Conservation (phyloP, 2,888 invertebrate species). For the Lamproptera curius region DNA sequence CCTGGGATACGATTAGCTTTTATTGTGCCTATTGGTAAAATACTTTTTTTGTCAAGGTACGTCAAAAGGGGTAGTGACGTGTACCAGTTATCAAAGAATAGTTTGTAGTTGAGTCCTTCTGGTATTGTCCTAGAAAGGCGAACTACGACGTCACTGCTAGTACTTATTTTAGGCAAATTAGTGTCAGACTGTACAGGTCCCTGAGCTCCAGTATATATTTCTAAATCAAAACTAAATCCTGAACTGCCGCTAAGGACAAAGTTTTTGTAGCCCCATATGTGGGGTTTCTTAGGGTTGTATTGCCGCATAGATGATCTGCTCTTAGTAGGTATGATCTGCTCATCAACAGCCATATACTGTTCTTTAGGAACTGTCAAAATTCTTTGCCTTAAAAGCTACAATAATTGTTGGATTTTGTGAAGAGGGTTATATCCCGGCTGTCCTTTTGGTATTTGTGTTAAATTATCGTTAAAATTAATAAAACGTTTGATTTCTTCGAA, state of each 20-base stretch:
- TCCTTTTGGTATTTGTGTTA: neutral
- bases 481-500: conserved; percentile 23
- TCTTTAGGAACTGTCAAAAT: conserved; percentile 15
- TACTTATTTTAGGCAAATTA: neutral
- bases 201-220: conserved; percentile 38
- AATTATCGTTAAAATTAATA: conserved; percentile 24
- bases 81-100: neutral
- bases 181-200: conserved; percentile 17
- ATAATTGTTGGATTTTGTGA: conserved; percentile 23
- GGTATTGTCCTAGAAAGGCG: neutral
- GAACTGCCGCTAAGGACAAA: conserved; percentile 36
- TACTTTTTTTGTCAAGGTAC: neutral
- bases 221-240: conserved; percentile 41
- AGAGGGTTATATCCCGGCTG: conserved; percentile 4
- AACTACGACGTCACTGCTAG: neutral
- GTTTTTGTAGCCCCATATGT: conserved; percentile 39
- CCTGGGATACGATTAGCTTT: neutral
- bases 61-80: neutral
- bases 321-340: conserved; percentile 18
- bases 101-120: neutral
- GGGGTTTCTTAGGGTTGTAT: conserved; percentile 33
- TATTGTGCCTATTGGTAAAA: neutral
- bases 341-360: conserved; percentile 17
- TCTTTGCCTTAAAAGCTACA: conserved; percentile 20
- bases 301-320: conserved; percentile 19